phyloP scores from a whole-genome alignment of 30 jellyfish, hydroid and myxozoan genomes.

The Pseudorhiza aurosa region DNA sequence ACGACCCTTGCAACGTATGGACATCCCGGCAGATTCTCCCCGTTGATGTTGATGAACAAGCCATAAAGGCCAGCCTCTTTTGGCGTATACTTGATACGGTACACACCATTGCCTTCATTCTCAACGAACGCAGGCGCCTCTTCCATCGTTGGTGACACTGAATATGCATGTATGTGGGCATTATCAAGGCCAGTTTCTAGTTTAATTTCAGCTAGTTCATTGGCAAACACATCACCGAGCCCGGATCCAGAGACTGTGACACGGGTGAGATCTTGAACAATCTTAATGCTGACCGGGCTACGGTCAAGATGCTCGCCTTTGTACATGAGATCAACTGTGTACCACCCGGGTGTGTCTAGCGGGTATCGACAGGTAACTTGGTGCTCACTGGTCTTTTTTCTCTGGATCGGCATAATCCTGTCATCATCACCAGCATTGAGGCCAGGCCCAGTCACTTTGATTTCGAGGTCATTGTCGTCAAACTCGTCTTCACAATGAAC shows the following conservation, averaged over 20 bases:
- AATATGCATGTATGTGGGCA: slow-evolving; percentile 75
- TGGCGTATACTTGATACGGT: slow-evolving; percentile 76
- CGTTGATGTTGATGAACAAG: slow-evolving; percentile 73
- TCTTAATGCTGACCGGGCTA: slow-evolving; percentile 81
- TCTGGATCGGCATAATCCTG: slow-evolving; percentile 52
- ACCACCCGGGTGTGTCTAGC: slow-evolving; percentile 77
- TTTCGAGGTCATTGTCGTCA: slow-evolving; percentile 50
- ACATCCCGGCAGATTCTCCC: slow-evolving; percentile 85
- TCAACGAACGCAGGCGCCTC: slow-evolving; percentile 61
- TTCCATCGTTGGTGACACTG: slow-evolving; percentile 79
- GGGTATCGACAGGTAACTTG: slow-evolving; percentile 82
- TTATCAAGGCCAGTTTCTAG: slow-evolving; percentile 83
- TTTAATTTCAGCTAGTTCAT: slow-evolving; percentile 72
- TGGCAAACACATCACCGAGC: slow-evolving; percentile 51
- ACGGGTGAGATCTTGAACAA: slow-evolving; percentile 79
- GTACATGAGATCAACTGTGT: slow-evolving; percentile 67
- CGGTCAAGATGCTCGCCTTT: slow-evolving; percentile 89
- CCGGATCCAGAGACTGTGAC: slow-evolving; percentile 79
- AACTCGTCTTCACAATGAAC: slow-evolving; percentile 82
- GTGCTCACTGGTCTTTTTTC: slow-evolving; percentile 60
- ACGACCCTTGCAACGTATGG: slow-evolving; percentile 83
- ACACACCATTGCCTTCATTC: slow-evolving; percentile 79
- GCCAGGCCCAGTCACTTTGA: slow-evolving; percentile 72
- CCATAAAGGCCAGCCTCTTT: slow-evolving; percentile 74
- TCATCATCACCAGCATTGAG: slow-evolving; percentile 72